Evolutionary conservation across 2,797 vertebrate species (phyloP).

Genomic region (Lemur catta): DNA sequence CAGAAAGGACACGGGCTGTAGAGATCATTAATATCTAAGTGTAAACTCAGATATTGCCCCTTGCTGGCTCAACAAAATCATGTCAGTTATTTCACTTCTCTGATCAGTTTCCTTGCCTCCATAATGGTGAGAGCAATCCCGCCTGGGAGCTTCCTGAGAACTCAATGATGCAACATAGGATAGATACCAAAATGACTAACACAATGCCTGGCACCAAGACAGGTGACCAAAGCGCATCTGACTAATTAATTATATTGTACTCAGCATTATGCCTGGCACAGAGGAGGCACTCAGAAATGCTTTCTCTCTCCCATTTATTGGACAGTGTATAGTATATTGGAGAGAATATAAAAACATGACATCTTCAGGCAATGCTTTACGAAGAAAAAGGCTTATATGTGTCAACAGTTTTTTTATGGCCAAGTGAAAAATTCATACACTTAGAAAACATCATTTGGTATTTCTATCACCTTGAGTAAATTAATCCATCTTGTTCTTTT

Average conservation of each 20-base stretch:
- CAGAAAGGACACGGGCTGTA: background rate
- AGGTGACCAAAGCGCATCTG: background rate
- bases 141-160: background rate
- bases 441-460: slow-evolving; percentile 38
- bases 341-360: background rate
- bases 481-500: background rate
- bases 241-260: background rate
- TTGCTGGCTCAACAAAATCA: background rate
- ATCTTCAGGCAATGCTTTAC: background rate
- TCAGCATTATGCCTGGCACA: background rate
- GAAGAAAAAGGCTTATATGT: background rate
- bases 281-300: background rate
- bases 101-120: background rate
- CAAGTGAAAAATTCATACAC: background rate
- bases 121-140: background rate
- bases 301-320: background rate
- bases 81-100: background rate
- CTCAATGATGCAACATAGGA: background rate
- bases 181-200: background rate
- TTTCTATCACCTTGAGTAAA: slow-evolving; percentile 46
- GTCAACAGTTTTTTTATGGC: background rate
- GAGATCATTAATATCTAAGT: background rate
- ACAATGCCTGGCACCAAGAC: background rate
- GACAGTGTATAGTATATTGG: background rate
- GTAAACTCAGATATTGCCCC: background rate